These are phyloP conservation scores for Tromatobia lineatoria DNA, from an alignment of 2,888 invertebrate species.

Conservation along the genomic window DNA sequence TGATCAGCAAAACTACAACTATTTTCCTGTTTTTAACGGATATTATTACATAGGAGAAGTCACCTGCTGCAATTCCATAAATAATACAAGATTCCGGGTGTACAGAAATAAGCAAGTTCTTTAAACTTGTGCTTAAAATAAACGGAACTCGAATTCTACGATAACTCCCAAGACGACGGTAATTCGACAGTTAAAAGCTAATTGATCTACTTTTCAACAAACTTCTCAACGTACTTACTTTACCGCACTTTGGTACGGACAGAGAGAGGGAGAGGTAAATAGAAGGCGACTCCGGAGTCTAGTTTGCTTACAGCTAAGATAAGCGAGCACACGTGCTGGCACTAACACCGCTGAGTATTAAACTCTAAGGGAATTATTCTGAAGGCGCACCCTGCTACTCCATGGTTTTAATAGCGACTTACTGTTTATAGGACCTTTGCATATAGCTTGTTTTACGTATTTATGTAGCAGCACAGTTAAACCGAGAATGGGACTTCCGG, in stretches of 20 bases:
- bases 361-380: constrained; percentile 2
- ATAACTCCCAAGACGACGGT: background rate
- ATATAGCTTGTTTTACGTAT: background rate
- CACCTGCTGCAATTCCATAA: too few species aligned
- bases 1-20: too few species aligned
- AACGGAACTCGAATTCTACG: too few species aligned
- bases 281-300: background rate
- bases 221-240: background rate
- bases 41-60: too few species aligned
- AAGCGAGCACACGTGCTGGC: background rate
- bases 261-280: background rate
- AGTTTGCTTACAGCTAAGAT: background rate
- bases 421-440: background rate
- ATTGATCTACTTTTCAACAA: background rate
- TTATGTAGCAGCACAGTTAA: background rate
- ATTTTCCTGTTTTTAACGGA: too few species aligned
- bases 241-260: background rate
- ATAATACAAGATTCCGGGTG: too few species aligned
- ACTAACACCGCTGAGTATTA: background rate
- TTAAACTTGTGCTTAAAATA: background rate
- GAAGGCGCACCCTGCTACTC: background rate
- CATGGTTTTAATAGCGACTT: constrained; percentile 8
- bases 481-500: background rate
- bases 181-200: background rate
- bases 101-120: background rate